Conservation (phyloP, 2,797 vertebrate genomes). For the Tenualosa ilisha region DNA sequence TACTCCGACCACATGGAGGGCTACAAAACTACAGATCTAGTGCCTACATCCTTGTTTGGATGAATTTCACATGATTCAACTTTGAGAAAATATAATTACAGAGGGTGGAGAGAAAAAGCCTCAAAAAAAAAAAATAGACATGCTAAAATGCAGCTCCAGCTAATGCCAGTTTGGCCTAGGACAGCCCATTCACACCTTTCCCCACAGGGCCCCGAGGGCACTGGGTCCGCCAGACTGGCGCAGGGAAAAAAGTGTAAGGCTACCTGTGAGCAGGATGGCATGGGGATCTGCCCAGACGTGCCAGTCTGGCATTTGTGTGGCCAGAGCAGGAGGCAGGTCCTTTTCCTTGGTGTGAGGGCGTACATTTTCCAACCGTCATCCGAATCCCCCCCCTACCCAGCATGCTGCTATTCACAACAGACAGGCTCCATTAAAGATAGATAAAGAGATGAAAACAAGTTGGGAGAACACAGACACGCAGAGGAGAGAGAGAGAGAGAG, state of each 20-base stretch:
- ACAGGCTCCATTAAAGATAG: not conserved
- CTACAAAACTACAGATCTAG: constrained; percentile 50
- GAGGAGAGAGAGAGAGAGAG: not conserved
- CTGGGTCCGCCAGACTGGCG: constrained; percentile 9
- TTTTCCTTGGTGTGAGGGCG: not conserved
- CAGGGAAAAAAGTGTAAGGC: constrained; percentile 5
- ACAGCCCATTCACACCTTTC: constrained; percentile 31
- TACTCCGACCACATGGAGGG: constrained; percentile 56
- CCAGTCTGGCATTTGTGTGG: constrained; percentile 31
- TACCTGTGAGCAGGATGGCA: constrained; percentile 34
- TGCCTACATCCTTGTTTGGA: not conserved
- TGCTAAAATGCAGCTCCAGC: constrained; percentile 43
- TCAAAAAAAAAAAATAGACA: not conserved
- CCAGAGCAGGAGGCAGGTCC: constrained; percentile 32
- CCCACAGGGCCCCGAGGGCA: constrained; percentile 4
- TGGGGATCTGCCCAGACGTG: constrained; percentile 54
- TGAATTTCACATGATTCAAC: constrained; percentile 24
- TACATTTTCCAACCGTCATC: not conserved
- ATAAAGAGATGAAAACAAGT: constrained; percentile 4
- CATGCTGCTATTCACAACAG: constrained; percentile 1
- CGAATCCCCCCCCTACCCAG: not conserved
- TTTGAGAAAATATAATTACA: constrained; percentile 10
- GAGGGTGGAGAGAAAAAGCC: not conserved
- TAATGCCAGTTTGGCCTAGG: constrained; percentile 24
- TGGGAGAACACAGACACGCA: not conserved